Percentiles rank a stretch among this genome's conserved stretches.
phyloP scores from a whole-genome alignment of 1,140 invertebrate species.

The Arctopsyche grandis region DNA sequence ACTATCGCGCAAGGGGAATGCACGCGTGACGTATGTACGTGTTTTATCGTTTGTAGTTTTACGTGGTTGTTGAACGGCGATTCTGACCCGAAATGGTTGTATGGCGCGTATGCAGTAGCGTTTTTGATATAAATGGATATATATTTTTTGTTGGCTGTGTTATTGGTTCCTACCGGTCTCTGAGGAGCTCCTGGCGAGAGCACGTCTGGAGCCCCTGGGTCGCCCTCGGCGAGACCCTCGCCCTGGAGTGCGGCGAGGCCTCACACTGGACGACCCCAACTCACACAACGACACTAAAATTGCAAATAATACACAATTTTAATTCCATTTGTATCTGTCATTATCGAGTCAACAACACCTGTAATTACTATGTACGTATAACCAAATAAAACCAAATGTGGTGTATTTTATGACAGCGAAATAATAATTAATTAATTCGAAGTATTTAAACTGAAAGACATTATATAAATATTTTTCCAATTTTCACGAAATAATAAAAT shows the following conservation, averaged over 20 bases:
- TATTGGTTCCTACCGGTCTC: constrained; percentile 50
- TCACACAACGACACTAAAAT: constrained; percentile 50
- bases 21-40: too few species aligned
- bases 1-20: background rate
- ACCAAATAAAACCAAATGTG: too few species aligned
- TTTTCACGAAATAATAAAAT: too few species aligned
- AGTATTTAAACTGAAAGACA: too few species aligned
- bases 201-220: constrained; percentile 68
- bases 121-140: too few species aligned
- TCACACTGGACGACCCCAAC: constrained; percentile 43
- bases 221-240: constrained; percentile 51
- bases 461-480: too few species aligned
- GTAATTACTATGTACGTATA: constrained; percentile 34
- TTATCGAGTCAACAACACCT: too few species aligned
- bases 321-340: background rate
- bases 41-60: background rate
- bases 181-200: constrained; percentile 44
- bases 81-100: background rate
- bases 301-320: constrained; percentile 22
- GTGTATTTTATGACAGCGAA: too few species aligned
- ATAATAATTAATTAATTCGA: too few species aligned
- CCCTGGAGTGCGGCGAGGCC: constrained; percentile 45
- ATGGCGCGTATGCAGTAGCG: background rate
- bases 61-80: background rate
- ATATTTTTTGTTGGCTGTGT: background rate